Evolutionary conservation across 2,113 vertebrate genomes (phyloP).

Genomic region (Siniperca chuatsi): DNA sequence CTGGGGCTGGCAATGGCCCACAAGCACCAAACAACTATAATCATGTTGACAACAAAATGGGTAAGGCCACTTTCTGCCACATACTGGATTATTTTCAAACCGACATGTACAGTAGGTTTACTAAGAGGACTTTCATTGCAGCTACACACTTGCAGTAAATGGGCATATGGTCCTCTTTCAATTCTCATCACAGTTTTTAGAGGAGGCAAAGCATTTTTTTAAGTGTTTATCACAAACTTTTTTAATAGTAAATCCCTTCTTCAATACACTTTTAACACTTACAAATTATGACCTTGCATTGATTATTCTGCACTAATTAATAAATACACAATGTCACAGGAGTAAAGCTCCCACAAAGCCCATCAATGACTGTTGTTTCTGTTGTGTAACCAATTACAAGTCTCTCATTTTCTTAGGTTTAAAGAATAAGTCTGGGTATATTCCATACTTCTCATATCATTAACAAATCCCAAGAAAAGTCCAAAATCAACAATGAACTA

Average conservation of each 20-base stretch:
- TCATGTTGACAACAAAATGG: conserved; percentile 88
- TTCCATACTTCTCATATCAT: neutral
- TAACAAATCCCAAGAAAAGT: neutral
- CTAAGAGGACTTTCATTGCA: neutral
- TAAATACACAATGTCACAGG: neutral
- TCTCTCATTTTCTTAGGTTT: neutral
- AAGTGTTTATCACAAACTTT: neutral
- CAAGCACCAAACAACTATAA: conserved; percentile 88
- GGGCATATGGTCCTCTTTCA: neutral
- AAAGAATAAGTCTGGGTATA: neutral
- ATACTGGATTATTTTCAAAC: neutral
- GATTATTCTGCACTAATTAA: neutral
- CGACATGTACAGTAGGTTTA: neutral
- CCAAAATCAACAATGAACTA: neutral
- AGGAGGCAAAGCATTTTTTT: neutral
- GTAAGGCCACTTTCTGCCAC: conserved; percentile 80
- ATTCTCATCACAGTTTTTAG: neutral
- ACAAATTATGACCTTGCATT: neutral
- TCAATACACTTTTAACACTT: neutral
- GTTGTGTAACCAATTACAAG: neutral
- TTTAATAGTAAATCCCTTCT: neutral
- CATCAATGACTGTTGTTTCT: neutral
- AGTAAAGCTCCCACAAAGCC: neutral
- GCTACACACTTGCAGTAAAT: neutral
- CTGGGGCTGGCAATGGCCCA: conserved; percentile 81